These are phyloP conservation scores for Pterophyllum scalare DNA, from an alignment of 2,113 vertebrate species.

Conservation along the genomic window DNA sequence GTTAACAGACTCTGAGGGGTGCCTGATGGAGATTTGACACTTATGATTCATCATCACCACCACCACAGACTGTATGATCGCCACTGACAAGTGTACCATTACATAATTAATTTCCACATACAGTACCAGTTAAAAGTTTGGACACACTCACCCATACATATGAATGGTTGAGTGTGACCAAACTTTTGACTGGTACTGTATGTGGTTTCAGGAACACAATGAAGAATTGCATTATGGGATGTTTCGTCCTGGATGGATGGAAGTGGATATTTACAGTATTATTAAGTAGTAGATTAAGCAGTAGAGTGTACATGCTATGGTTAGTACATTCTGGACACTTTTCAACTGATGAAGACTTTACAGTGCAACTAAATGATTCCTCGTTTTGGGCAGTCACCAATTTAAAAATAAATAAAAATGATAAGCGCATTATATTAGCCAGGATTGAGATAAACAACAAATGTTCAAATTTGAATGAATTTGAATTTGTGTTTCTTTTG, in stretches of 20 bases:
- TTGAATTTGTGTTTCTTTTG: background rate
- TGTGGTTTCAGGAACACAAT: background rate
- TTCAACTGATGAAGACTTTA: background rate
- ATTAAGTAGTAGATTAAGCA: no score
- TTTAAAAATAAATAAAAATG: background rate
- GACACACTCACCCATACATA: no score
- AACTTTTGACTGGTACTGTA: no score
- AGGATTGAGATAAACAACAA: background rate
- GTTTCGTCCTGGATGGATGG: background rate
- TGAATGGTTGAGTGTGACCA: no score
- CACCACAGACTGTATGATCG: background rate
- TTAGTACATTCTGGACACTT: background rate
- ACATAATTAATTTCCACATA: background rate
- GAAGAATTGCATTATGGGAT: background rate
- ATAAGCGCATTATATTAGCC: background rate
- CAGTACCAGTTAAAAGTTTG: no score
- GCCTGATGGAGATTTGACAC: background rate
- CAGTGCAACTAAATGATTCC: background rate
- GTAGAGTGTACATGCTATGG: background rate
- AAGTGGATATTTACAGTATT: background rate
- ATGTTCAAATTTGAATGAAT: background rate
- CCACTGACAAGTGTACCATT: background rate
- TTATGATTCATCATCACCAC: constrained; percentile 4
- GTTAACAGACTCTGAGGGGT: background rate
- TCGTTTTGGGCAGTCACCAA: background rate